These are phyloP conservation scores for Sebastes fasciatus DNA, from an alignment of 2,113 vertebrate species.

Conservation along the genomic window DNA sequence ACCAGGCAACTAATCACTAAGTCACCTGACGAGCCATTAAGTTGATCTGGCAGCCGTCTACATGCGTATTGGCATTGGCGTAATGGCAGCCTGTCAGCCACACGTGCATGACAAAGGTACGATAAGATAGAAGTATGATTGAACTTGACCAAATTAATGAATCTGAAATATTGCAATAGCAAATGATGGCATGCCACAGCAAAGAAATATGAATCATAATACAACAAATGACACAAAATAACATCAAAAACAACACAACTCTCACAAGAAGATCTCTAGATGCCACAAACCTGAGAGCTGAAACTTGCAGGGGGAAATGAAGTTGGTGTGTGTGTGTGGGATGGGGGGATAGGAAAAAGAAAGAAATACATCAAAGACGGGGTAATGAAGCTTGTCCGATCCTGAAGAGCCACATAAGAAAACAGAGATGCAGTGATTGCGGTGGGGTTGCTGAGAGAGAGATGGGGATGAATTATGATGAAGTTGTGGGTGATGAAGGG, in stretches of 20 bases:
- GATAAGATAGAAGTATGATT: not conserved
- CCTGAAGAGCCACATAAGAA: constrained; percentile 67
- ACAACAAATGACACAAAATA: not conserved
- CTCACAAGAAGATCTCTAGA: not conserved
- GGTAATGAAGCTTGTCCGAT: constrained; percentile 83
- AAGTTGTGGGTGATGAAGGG: constrained; percentile 56
- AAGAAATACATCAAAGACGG: constrained; percentile 79
- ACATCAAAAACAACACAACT: not conserved
- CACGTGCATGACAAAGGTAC: too few relatives aligned
- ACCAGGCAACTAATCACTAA: not conserved
- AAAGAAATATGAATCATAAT: not conserved
- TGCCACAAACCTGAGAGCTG: constrained; percentile 44
- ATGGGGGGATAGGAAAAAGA: constrained; percentile 40
- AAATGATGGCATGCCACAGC: not conserved
- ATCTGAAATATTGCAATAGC: not conserved
- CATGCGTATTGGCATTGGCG: too few relatives aligned
- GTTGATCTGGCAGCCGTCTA: not conserved
- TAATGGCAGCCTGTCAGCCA: too few relatives aligned
- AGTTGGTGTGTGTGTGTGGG: constrained; percentile 4
- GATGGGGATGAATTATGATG: constrained; percentile 69
- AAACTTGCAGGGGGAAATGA: constrained; percentile 32
- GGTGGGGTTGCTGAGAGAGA: constrained; percentile 34
- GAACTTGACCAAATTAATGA: not conserved
- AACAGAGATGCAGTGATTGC: constrained; percentile 46
- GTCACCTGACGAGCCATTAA: not conserved